Evolutionary conservation across 2,888 invertebrate genomes (phyloP).

Genomic region (Tiliacea aurago): DNA sequence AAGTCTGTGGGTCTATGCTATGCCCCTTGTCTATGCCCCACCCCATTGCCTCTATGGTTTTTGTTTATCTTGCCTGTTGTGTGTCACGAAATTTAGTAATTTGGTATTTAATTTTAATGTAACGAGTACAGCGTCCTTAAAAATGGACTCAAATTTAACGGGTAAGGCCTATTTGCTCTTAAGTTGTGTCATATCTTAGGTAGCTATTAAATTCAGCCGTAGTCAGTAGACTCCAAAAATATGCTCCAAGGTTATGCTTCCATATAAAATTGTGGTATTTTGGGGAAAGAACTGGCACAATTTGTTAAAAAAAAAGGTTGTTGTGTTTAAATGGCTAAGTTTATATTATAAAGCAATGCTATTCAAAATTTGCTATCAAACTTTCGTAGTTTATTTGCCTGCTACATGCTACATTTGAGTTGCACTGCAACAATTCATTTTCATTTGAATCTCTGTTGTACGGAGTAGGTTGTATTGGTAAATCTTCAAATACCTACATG

Average conservation of each 20-base stretch:
- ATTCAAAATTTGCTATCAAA: neutral
- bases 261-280: conserved; percentile 21
- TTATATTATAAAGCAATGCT: neutral
- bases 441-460: neutral
- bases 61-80: conserved; percentile 35
- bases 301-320: neutral
- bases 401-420: neutral
- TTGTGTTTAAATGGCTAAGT: neutral
- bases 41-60: conserved; percentile 42
- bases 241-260: conserved; percentile 50
- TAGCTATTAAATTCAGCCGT: neutral
- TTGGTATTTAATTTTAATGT: conserved; percentile 63
- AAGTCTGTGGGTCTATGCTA: no score
- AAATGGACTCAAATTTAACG: conserved; percentile 83
- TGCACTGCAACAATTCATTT: neutral
- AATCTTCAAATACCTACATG: neutral
- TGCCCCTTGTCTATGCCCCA: no score
- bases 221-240: conserved; percentile 44
- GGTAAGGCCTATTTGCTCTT: conserved; percentile 69
- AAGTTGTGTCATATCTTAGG: neutral
- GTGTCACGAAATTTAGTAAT: conserved; percentile 56
- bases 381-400: neutral
- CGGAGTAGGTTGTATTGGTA: neutral
- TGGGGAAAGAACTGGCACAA: neutral
- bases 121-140: conserved; percentile 68